Evolutionary conservation across 2,888 invertebrate species (phyloP).

Genomic region (Thumatha senex): DNA sequence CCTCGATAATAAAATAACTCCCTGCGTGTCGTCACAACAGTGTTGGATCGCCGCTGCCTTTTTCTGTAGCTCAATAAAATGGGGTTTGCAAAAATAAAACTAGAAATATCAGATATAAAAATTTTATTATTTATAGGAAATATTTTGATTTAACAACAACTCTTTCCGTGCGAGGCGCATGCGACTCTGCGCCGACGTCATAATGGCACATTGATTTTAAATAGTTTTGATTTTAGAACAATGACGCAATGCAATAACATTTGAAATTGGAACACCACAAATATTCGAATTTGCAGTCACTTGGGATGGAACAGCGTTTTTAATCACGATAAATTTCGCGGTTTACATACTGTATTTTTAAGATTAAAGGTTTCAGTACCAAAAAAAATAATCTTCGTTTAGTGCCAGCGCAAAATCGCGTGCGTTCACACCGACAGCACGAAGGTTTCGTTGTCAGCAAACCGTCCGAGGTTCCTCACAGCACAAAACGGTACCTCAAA

Average conservation of each 20-base stretch:
- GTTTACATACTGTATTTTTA: constrained; percentile 13
- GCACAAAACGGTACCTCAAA: constrained; percentile 41
- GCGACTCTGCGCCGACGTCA: constrained; percentile 41
- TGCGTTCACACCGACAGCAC: constrained; percentile 48
- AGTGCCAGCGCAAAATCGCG: constrained; percentile 37
- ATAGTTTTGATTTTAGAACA: background rate
- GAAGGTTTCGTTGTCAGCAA: constrained; percentile 72
- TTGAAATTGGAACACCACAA: background rate
- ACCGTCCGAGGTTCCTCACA: constrained; percentile 57
- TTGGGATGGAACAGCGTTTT: background rate
- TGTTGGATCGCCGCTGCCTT: too few relatives aligned
- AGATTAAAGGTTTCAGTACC: constrained; percentile 21
- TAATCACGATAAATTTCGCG: background rate
- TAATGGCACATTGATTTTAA: constrained; percentile 64
- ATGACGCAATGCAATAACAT: background rate
- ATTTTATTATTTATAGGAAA: constrained; percentile 82
- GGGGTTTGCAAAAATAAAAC: constrained; percentile 55
- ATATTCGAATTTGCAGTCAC: background rate
- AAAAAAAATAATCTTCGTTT: constrained; percentile 19
- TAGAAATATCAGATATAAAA: constrained; percentile 76
- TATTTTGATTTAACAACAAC: constrained; percentile 82
- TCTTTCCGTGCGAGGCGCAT: constrained; percentile 50
- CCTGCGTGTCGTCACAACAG: too few relatives aligned
- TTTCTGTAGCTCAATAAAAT: background rate
- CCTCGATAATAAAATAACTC: too few relatives aligned